Base-by-base conservation (phyloP, 2,797 vertebrate species). In the Manis crassicaudata region DNA sequence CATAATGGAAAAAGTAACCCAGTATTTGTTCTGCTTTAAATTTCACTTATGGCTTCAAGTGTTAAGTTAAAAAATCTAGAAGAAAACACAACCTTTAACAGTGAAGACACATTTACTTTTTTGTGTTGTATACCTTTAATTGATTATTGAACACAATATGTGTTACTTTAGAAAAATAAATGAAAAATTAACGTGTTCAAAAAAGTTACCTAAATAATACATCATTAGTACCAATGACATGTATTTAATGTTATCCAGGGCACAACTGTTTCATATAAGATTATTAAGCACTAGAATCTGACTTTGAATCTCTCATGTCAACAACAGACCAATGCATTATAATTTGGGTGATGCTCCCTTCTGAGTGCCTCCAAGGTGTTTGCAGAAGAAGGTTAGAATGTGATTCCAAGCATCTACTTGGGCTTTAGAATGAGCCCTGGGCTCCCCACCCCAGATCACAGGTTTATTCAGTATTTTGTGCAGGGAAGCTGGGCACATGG, bases 371-470 rank as follows among this genome's bases (percentile, higher is more conserved):
- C 83, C 95, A 86, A 99, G 98, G 92, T 99, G 98, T 62, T 95
- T 98, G 84, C 92, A 96, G 86, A 99, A 99, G 97, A 99, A 99
- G 40, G 65, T 88, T 52, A 98, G 97, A 93, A 99, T 98, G 88
- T 98, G 98, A 50, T 96, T 92, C 99, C 99, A 99, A 3, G 98
- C 97, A 95, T 99, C 98, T 67, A 98, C 80, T 98, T 99, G 99
- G 94, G 99, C 99, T 25, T 98, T 98, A 14, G 97, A 92, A 94
- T 99, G 98, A 54, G 97, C 98, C 96, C 98, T 98, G 23, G 98
- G 96, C 92, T 99, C 98, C 27, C 99, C 99, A 54, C 99, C 99
- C 97, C 99, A 99, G 25, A 96, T 21, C 72, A 99, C 98, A 17
- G 96, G 94, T 0, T 79, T 82, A 13, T 98, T 97, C 3, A 98